Evolutionary conservation across 2,888 invertebrate genomes (phyloP), one percentile per base, ranked within the genome.

Genomic region (Emmelina monodactyla): DNA sequence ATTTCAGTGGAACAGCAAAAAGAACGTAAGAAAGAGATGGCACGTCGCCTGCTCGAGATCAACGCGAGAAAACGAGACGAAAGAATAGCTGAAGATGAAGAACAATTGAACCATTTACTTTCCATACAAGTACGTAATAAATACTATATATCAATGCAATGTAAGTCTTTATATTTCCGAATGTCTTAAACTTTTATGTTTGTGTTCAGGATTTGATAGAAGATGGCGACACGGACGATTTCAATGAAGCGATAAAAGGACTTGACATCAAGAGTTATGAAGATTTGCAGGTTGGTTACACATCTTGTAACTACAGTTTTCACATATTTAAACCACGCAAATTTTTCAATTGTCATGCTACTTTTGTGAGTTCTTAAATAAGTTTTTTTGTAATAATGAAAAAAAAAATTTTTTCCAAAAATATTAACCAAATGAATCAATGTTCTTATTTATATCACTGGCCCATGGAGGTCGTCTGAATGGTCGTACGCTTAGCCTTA

Each of bases 21-120:
- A 53, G 94, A 95, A 58, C 83, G 92, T 40, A 88, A 94, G 46
- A 87, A 89, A 37, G 95, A 95, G 61, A 83, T 95, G 58, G 92
- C 94, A 0, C 82, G 88, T 28, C 82, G 95, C 14, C 72, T 96
- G 34, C 85, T 92, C 32, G 95, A 96, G 70, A 91, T 95, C 34
- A 95, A 95, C 62, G 92, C 93, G 1, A 85, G 92, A 33, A 91
- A 94, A 58, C 80, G 95, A 44, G 91, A 92, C 53, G 94, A 95
- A 60, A 87, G 91, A 57, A 73, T 96, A 16, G 89, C 88, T 2
- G 92, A 92, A 56, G 95, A 96, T 55, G 94, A 95, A 57, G 91
- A 94, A 46, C 91, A 91, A 55, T 62, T 96, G 22, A 87, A 87
- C 51, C 88, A 91, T 47, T 65, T 95, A 16, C 68, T 88, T 32